phyloP scores from a whole-genome alignment of 2,888 invertebrate genomes.

The Campoplex capitator region DNA sequence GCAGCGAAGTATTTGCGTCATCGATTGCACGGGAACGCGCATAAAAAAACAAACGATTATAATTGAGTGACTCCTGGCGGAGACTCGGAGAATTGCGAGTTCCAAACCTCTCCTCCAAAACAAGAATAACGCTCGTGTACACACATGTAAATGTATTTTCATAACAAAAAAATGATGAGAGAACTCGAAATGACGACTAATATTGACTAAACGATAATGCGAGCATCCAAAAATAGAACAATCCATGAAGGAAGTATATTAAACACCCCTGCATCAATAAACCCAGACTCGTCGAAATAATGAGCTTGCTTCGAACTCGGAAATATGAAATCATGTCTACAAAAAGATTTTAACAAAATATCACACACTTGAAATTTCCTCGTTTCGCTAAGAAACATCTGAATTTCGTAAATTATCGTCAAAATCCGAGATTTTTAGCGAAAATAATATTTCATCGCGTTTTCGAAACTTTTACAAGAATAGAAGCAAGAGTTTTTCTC shows the following conservation, averaged over 20 bases:
- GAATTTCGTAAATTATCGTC: background rate
- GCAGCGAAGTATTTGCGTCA: conserved; percentile 72
- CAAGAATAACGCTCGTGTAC: conserved; percentile 9
- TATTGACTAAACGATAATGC: conserved; percentile 21
- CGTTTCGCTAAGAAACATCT: background rate
- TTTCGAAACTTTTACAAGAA: background rate
- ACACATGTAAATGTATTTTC: conserved; percentile 9
- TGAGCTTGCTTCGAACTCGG: background rate
- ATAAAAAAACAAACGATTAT: conserved; percentile 65
- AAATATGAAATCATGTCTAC: background rate
- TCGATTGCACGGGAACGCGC: conserved; percentile 76
- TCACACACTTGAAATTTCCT: background rate
- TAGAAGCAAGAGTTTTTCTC: conserved; percentile 5
- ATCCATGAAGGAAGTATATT: conserved; percentile 12
- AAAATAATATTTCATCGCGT: background rate
- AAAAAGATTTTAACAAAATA: background rate
- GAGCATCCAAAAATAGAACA: conserved; percentile 45
- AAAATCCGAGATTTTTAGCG: background rate
- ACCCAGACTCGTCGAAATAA: conserved; percentile 6
- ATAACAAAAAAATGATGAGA: conserved; percentile 51
- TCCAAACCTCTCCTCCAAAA: background rate
- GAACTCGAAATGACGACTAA: conserved; percentile 37
- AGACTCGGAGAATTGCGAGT: conserved; percentile 15
- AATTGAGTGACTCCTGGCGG: conserved; percentile 39
- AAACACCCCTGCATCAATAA: conserved; percentile 3